phyloP scores from a whole-genome alignment of 2,113 vertebrate genomes.

The Buteo buteo region DNA sequence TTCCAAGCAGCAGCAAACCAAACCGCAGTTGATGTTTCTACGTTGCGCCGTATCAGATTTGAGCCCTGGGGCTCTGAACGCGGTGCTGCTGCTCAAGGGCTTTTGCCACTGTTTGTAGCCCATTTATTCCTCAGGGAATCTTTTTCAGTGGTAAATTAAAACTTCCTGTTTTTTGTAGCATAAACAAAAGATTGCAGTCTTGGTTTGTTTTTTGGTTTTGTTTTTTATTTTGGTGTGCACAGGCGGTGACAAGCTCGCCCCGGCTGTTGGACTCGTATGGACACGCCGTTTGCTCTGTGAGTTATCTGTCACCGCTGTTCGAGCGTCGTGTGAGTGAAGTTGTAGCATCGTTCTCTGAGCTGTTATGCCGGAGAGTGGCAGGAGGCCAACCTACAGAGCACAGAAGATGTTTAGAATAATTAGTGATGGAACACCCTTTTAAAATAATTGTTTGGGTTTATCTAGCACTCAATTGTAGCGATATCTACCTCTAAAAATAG shows the following conservation, averaged over 20 bases:
- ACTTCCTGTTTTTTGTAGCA: neutral
- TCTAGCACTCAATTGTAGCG: neutral
- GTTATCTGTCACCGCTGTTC: neutral
- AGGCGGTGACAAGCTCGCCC: neutral
- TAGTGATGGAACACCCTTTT: slow-evolving; percentile 37
- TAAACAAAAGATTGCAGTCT: neutral
- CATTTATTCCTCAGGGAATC: neutral
- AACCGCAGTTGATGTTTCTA: neutral
- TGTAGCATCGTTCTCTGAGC: fast-evolving
- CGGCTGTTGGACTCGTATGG: neutral
- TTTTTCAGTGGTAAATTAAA: neutral
- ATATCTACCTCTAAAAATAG: slow-evolving; percentile 44
- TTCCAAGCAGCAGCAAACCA: neutral
- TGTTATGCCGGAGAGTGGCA: neutral
- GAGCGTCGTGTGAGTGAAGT: fast-evolving
- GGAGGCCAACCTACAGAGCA: neutral
- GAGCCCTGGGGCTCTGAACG: neutral
- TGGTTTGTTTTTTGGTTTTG: too few relatives aligned
- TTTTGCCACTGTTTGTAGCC: neutral
- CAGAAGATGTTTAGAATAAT: slow-evolving; percentile 51
- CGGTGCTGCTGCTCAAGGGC: neutral
- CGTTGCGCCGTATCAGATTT: fast-evolving
- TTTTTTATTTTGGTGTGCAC: neutral
- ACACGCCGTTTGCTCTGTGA: neutral
- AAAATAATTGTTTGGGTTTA: slow-evolving; percentile 49